Evolutionary conservation across 2,888 invertebrate genomes (phyloP), one percentile per base, ranked within the genome.

Genomic region (Yponomeuta evonymella): DNA sequence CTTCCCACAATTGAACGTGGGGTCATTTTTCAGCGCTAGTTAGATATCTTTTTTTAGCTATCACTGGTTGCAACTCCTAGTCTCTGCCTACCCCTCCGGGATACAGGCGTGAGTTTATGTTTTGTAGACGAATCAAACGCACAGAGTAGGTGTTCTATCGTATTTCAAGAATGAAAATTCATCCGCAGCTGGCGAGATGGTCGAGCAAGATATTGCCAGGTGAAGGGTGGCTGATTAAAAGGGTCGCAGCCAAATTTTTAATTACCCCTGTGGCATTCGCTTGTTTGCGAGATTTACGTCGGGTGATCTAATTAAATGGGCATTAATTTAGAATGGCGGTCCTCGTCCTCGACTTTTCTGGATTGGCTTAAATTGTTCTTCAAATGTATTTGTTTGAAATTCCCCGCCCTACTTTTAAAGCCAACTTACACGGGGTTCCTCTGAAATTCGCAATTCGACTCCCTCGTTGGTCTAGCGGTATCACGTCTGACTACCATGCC

Each of bases 311-410:
- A 58, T 58, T 58, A 58, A 58, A 58, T 15, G 51, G 15, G 51
- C 51, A 58, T 58, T 58, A 58, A 58, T 58, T 58, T 58, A 15
- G 51, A 15, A 15, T 58, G 51, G 51, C 1, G 15, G 51, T 58
- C 51, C 51, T 15, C 43, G 43, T 58, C 12, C 51, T 15, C 51
- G 15, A 58, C 15, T 5, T 58, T 58, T 5, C 43, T 8, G 43
- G 43, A 58, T 58, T 58, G 51, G 51, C 51, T 58, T 58, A 15
- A 58, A 58, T 58, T 58, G 51, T 64, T 64, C 30, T 23, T 23
- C 29, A 64, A 64, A 64, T 64, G n/a, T 64, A 64, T 29, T 64
- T 23, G 30, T 64, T 64, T 64, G 10, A 58, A 58, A 58, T 58
- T 43, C 8, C 43, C 6, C 43, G 43, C 8, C 43, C 8, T 5